Conservation (phyloP, 2,888 invertebrate species). For the Fabriciana adippe region DNA sequence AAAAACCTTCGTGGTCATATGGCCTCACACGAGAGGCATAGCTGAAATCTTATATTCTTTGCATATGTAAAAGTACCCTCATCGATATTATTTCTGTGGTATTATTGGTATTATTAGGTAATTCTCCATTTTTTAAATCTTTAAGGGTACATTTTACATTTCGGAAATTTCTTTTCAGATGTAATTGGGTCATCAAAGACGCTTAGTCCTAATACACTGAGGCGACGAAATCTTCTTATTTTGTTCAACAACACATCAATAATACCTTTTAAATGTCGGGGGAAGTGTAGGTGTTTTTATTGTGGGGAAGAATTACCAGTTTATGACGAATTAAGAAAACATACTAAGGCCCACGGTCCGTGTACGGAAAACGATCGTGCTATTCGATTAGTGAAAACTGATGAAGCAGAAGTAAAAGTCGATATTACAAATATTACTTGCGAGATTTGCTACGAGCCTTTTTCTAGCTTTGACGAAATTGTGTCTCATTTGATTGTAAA, state of each 20-base stretch:
- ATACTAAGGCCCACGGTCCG: slow-evolving; percentile 58
- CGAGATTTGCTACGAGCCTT: slow-evolving; percentile 53
- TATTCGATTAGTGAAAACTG: slow-evolving; percentile 56
- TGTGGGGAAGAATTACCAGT: slow-evolving; percentile 58
- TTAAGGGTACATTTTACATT: slow-evolving; percentile 41
- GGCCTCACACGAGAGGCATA: slow-evolving; percentile 42
- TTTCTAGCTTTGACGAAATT: slow-evolving; percentile 48
- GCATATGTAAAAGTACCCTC: slow-evolving; percentile 34
- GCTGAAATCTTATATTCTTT: slow-evolving; percentile 13
- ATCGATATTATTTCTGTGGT: slow-evolving; percentile 9
- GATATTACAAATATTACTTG: slow-evolving; percentile 65
- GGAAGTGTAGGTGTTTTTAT: slow-evolving; percentile 69
- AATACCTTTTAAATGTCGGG: slow-evolving; percentile 71
- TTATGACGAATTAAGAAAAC: slow-evolving; percentile 53
- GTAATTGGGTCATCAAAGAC: slow-evolving; percentile 53
- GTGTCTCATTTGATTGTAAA: slow-evolving; percentile 55
- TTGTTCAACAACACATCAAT: slow-evolving; percentile 71
- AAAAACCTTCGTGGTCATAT: slow-evolving; percentile 80
- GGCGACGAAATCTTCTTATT: slow-evolving; percentile 60
- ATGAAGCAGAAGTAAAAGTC: slow-evolving; percentile 65
- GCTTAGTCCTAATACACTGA: slow-evolving; percentile 49
- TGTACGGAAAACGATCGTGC: slow-evolving; percentile 57
- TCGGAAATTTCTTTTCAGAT: slow-evolving; percentile 72
- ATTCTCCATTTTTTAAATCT: not conserved
- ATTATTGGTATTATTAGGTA: not conserved